These are phyloP conservation scores for Paragorgia papillata DNA, from an alignment of 92 coral and sea anemone species.

Conservation along the genomic window DNA sequence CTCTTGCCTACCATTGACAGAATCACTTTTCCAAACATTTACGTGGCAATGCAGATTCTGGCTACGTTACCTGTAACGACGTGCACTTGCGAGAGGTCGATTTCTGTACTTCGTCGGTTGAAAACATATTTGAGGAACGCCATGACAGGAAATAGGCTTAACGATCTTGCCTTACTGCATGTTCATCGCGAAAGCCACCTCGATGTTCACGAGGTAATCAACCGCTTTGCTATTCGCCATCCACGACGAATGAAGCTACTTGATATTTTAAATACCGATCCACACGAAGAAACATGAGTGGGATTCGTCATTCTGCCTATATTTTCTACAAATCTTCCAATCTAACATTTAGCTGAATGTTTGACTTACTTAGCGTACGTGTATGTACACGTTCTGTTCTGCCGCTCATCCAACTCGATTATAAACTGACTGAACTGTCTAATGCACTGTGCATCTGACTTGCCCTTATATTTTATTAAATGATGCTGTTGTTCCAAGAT, in stretches of 20 bases:
- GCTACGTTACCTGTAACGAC: conserved; percentile 9
- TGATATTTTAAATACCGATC: no score
- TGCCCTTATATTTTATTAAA: no score
- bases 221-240: conserved; percentile 4
- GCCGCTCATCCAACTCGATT: no score
- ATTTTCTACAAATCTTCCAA: no score
- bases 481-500: no score
- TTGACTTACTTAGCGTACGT: no score
- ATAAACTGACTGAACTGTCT: no score
- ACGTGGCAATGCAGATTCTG: not conserved
- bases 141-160: not conserved
- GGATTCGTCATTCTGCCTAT: no score
- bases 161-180: not conserved
- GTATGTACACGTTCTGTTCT: no score
- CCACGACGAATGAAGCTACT: conserved; percentile 16
- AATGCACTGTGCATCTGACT: no score
- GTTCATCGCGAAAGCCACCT: not conserved
- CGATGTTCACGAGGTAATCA: not conserved
- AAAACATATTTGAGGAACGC: conserved; percentile 12
- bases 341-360: no score
- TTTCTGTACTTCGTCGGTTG: conserved; percentile 1
- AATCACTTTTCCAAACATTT: not conserved
- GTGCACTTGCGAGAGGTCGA: conserved; percentile 11
- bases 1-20: not conserved
- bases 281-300: no score